A percentile compares a stretch with the other conserved stretches of the same genome.
phyloP scores from a whole-genome alignment of 1,140 invertebrate genomes.

The Halyomorpha halys region DNA sequence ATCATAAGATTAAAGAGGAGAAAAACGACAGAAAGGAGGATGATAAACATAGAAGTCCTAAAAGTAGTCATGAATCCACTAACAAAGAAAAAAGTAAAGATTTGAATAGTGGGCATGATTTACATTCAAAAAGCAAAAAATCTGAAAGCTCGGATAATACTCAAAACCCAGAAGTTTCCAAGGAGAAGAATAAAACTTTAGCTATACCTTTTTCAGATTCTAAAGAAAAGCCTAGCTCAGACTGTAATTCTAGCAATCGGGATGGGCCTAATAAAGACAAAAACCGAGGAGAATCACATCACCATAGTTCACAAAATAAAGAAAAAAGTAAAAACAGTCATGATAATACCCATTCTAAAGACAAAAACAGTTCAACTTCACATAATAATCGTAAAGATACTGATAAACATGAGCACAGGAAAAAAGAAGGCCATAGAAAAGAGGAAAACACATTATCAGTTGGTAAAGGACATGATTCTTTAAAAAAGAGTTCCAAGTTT shows the following conservation, averaged over 20 bases:
- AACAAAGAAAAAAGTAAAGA: conserved; percentile 7
- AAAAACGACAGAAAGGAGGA: too few relatives aligned
- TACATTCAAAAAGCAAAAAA: too few relatives aligned
- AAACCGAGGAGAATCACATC: not conserved
- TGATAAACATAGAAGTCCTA: too few relatives aligned
- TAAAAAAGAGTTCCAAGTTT: conserved; percentile 3
- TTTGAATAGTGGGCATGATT: too few relatives aligned
- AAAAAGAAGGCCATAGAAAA: not conserved
- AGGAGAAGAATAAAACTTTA: too few relatives aligned
- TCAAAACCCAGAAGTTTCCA: too few relatives aligned
- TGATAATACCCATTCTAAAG: not conserved
- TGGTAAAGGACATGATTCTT: not conserved
- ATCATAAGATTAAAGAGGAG: too few relatives aligned
- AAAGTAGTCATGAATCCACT: too few relatives aligned
- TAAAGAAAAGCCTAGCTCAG: too few relatives aligned
- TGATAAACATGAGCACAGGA: not conserved
- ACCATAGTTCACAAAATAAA: conserved; percentile 1
- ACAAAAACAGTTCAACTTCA: not conserved
- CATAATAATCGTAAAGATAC: conserved; percentile 4
- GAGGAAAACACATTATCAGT: not conserved
- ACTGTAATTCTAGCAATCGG: not conserved
- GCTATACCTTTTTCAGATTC: too few relatives aligned
- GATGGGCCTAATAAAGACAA: conserved; percentile 4
- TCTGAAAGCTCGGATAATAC: too few relatives aligned
- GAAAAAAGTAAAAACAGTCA: not conserved